A percentile compares a stretch with the other conserved stretches of the same genome.
These are phyloP conservation scores for Macrostomum cliftonense DNA, from an alignment of 2,888 invertebrate species.

Conservation along the genomic window DNA sequence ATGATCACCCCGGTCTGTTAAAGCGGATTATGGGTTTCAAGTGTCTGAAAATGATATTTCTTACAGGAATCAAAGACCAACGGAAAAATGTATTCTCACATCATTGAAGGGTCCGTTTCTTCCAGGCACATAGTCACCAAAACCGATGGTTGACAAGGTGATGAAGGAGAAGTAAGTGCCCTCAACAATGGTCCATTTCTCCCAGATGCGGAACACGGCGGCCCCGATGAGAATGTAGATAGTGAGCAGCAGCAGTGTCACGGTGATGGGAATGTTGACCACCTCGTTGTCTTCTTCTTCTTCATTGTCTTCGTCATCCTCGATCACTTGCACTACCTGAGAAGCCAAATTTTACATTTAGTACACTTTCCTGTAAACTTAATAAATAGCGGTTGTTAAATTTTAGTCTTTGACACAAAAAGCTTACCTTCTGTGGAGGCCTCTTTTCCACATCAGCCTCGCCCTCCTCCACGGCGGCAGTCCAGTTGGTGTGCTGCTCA, in stretches of 20 bases:
- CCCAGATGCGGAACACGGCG: slow-evolving; percentile 7
- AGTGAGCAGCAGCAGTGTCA: slow-evolving; percentile 3
- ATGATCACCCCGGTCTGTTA: not conserved
- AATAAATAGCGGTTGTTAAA: too few species aligned
- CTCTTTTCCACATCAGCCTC: too few species aligned
- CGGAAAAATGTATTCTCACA: too few species aligned
- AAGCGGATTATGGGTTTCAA: too few species aligned
- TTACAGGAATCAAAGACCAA: too few species aligned
- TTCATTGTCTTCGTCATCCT: slow-evolving; percentile 6
- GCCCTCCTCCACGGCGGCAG: too few species aligned
- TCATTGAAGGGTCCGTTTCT: not conserved
- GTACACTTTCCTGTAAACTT: too few species aligned
- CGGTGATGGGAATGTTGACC: slow-evolving; percentile 8
- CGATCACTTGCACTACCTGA: not conserved
- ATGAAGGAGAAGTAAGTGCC: slow-evolving; percentile 2
- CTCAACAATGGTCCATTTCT: slow-evolving; percentile 1
- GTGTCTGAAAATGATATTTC: too few species aligned
- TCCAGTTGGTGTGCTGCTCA: too few species aligned
- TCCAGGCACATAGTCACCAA: slow-evolving; percentile 3
- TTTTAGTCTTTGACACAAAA: too few species aligned
- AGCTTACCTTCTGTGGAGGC: too few species aligned
- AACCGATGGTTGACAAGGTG: slow-evolving; percentile 3
- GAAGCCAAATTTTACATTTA: too few species aligned
- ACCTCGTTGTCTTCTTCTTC: slow-evolving; percentile 1
- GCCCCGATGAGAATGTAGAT: slow-evolving; percentile 10